These are phyloP conservation scores for Toxotes jaculatrix DNA, from an alignment of 2,113 vertebrate genomes.

Conservation along the genomic window DNA sequence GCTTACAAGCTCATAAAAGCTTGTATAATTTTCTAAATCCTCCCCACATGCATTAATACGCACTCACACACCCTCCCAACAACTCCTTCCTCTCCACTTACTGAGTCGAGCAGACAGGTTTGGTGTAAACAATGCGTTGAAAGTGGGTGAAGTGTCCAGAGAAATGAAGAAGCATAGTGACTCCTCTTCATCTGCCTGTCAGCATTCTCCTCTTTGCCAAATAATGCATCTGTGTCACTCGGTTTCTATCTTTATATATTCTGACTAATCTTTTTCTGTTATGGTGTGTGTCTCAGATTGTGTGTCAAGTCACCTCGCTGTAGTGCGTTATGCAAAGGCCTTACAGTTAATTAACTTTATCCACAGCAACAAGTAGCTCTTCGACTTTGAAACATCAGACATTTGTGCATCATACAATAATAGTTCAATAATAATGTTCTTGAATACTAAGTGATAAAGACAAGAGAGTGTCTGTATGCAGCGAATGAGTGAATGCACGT, in stretches of 20 bases:
- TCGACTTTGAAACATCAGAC: conserved; percentile 8
- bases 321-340: not conserved
- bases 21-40: conserved; percentile 10
- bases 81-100: not conserved
- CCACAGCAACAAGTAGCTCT: not conserved
- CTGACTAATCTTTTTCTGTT: not conserved
- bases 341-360: not conserved
- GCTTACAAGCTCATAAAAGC: conserved; percentile 43
- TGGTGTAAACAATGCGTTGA: conserved; percentile 56
- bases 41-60: not conserved
- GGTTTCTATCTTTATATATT: not conserved
- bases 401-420: not conserved
- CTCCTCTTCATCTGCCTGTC: conserved; percentile 57
- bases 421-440: not conserved
- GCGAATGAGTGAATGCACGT: no score
- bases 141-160: conserved; percentile 76
- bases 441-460: not conserved
- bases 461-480: no score
- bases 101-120: conserved; percentile 31
- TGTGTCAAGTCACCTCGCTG: conserved; percentile 21
- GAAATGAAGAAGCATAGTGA: conserved; percentile 42
- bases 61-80: not conserved
- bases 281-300: not conserved
- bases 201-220: conserved; percentile 17
- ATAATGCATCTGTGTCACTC: conserved; percentile 45